phyloP scores from a whole-genome alignment of 2,113 vertebrate species.

The Chaetorhynchus papuensis region DNA sequence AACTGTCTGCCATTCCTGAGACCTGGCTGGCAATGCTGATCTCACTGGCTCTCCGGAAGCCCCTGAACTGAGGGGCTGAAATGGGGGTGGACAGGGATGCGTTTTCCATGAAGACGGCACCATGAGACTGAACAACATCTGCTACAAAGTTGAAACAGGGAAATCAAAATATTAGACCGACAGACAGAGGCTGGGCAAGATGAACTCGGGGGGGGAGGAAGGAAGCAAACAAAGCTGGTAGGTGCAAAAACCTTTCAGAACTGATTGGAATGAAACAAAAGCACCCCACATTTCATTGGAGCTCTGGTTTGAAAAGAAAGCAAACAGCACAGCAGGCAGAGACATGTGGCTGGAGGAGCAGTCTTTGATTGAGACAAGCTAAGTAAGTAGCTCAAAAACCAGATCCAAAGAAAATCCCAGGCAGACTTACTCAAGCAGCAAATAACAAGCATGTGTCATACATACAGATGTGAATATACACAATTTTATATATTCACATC shows the following conservation, averaged over 20 bases:
- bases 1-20: slow-evolving; percentile 97
- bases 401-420: slow-evolving; percentile 16
- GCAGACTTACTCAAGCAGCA: background rate
- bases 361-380: slow-evolving; percentile 20
- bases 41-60: slow-evolving; percentile 92
- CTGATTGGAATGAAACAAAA: background rate
- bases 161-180: slow-evolving; percentile 80
- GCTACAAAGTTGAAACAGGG: slow-evolving; percentile 89
- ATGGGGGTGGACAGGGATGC: slow-evolving; percentile 87
- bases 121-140: slow-evolving; percentile 94
- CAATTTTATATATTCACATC: slow-evolving; percentile 8
- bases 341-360: background rate
- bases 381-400: background rate
- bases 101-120: slow-evolving; percentile 90
- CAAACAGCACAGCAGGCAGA: slow-evolving; percentile 46
- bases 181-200: slow-evolving; percentile 41
- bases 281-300: background rate
- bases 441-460: slow-evolving; percentile 36
- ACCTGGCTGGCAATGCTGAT: slow-evolving; percentile 98
- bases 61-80: slow-evolving; percentile 82
- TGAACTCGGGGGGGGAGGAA: background rate
- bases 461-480: background rate
- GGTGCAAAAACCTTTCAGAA: slow-evolving; percentile 31
- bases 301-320: slow-evolving; percentile 38
- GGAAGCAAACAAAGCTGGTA: background rate